Percentiles rank a stretch among this genome's conserved stretches.
These are phyloP conservation scores for Cantharis lateralis DNA, from an alignment of 2,888 invertebrate genomes.

Conservation along the genomic window DNA sequence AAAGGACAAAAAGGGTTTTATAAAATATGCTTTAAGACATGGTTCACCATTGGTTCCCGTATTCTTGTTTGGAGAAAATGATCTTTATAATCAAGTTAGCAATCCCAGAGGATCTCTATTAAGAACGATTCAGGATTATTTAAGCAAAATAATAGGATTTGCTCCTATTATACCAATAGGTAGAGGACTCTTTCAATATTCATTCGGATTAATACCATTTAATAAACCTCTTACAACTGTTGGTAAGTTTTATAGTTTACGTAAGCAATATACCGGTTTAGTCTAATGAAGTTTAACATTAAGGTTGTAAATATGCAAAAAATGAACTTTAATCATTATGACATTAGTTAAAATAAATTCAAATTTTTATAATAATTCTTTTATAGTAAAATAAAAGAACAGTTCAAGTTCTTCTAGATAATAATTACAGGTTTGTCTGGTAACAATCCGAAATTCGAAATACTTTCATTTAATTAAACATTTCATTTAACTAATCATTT, in stretches of 20 bases:
- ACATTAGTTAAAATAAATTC: too few relatives aligned
- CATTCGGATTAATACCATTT: slow-evolving; percentile 82
- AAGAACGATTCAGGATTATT: slow-evolving; percentile 69
- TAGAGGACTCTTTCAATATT: slow-evolving; percentile 90
- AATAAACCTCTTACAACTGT: slow-evolving; percentile 82
- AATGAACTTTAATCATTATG: too few relatives aligned
- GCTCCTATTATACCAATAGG: slow-evolving; percentile 78
- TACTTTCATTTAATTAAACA: too few relatives aligned
- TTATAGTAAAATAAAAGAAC: too few relatives aligned
- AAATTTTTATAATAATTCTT: too few relatives aligned
- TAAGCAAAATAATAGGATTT: slow-evolving; percentile 71
- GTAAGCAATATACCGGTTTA: too few relatives aligned
- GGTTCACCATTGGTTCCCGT: slow-evolving; percentile 86
- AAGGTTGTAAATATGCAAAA: too few relatives aligned
- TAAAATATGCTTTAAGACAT: slow-evolving; percentile 47
- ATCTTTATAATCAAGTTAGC: slow-evolving; percentile 76
- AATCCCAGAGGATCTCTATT: slow-evolving; percentile 74
- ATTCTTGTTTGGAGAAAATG: slow-evolving; percentile 89
- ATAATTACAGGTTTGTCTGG: too few relatives aligned
- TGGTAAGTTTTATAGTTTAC: slow-evolving; percentile 63
- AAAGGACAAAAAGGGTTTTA: slow-evolving; percentile 70
- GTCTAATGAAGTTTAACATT: too few relatives aligned
- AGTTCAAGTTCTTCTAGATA: too few relatives aligned
- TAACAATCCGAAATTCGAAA: too few relatives aligned
- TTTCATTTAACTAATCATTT: too few relatives aligned